Conservation (phyloP, 2,797 vertebrate species). For the Sphaeramia orbicularis region DNA sequence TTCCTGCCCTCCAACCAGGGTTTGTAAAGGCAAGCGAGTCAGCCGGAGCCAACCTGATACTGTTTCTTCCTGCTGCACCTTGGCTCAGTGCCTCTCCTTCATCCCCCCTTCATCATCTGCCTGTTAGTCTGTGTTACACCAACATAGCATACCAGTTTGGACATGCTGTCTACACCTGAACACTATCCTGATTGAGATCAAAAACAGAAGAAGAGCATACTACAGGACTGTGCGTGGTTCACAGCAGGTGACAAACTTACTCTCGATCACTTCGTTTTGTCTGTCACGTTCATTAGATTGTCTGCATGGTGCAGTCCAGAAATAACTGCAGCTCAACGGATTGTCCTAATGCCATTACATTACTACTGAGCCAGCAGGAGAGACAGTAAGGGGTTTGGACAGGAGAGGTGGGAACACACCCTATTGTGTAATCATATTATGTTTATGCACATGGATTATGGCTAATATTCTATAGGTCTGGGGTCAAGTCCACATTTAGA, state of each 20-base stretch:
- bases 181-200: not conserved
- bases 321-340: conserved; percentile 79
- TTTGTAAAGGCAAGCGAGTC: conserved; percentile 24
- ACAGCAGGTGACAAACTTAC: conserved; percentile 1
- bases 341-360: conserved; percentile 81
- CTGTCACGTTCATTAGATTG: conserved; percentile 51
- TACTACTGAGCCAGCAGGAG: conserved; percentile 72
- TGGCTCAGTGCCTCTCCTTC: conserved; percentile 53
- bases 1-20: conserved; percentile 45
- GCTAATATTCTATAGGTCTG: conserved; percentile 39
- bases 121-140: conserved; percentile 37
- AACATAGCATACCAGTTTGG: conserved; percentile 52
- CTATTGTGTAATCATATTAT: conserved; percentile 57
- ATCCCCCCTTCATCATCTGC: conserved; percentile 13
- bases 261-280: not conserved
- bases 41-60: conserved; percentile 49
- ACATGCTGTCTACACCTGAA: conserved; percentile 36
- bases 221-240: not conserved
- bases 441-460: conserved; percentile 45
- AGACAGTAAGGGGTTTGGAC: conserved; percentile 33
- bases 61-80: conserved; percentile 57
- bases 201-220: not conserved
- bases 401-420: conserved; percentile 27
- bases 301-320: conserved; percentile 53
- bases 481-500: conserved; percentile 6